Conservation (phyloP, 2,888 invertebrate genomes). For the Ophioninae sp. region DNA sequence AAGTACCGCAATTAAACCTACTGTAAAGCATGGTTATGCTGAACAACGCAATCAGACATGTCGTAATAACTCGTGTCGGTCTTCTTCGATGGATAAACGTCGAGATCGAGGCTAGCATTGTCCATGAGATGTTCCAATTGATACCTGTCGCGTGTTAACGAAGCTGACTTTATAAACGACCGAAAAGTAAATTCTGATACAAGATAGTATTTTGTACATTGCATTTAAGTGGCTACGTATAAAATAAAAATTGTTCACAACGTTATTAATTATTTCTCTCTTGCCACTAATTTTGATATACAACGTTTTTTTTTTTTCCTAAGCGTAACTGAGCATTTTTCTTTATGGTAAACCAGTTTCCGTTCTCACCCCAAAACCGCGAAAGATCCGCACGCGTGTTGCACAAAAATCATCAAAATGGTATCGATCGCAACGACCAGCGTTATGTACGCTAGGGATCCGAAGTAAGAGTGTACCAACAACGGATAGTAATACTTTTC, state of each 20-base stretch:
- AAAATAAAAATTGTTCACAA: too few relatives aligned
- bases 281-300: too few relatives aligned
- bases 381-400: slow-evolving; percentile 67
- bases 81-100: slow-evolving; percentile 59
- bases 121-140: slow-evolving; percentile 64
- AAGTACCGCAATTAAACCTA: slow-evolving; percentile 19
- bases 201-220: neutral
- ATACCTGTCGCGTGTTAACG: slow-evolving; percentile 52
- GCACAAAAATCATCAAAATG: slow-evolving; percentile 63
- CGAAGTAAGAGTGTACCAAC: slow-evolving; percentile 66
- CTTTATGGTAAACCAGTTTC: too few relatives aligned
- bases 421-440: slow-evolving; percentile 64
- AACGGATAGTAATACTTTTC: slow-evolving; percentile 66
- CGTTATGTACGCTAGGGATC: slow-evolving; percentile 62
- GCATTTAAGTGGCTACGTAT: too few relatives aligned
- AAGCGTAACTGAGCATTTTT: neutral
- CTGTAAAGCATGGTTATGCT: slow-evolving; percentile 64
- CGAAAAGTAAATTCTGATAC: neutral
- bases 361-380: slow-evolving; percentile 64
- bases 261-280: too few relatives aligned
- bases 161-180: neutral
- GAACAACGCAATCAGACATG: slow-evolving; percentile 59
- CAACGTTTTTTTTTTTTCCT: too few relatives aligned
- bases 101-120: slow-evolving; percentile 47
- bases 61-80: slow-evolving; percentile 57